Conservation (phyloP, 2,113 vertebrate genomes). For the Empidonax traillii region DNA sequence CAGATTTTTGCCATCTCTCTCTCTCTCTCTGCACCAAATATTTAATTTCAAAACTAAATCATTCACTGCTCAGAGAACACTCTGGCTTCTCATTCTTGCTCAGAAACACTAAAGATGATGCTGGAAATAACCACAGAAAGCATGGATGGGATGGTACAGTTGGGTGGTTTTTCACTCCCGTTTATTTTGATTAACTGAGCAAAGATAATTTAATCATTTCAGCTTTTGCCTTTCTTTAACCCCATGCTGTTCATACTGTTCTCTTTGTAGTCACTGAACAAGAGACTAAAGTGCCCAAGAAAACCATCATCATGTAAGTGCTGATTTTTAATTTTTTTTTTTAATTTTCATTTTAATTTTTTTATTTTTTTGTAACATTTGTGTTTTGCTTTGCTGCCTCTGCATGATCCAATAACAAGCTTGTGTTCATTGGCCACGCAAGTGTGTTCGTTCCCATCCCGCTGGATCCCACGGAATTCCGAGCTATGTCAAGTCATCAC, state of each 20-base stretch:
- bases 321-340: slow-evolving; percentile 30
- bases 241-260: slow-evolving; percentile 84
- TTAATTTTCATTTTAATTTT: neutral
- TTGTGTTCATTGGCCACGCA: slow-evolving; percentile 42
- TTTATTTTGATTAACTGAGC: slow-evolving; percentile 63
- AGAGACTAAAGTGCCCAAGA: slow-evolving; percentile 97
- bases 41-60: neutral
- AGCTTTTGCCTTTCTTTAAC: slow-evolving; percentile 78
- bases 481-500: neutral
- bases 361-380: slow-evolving; percentile 2
- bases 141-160: slow-evolving; percentile 63
- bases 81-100: neutral
- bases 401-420: slow-evolving; percentile 70
- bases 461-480: neutral
- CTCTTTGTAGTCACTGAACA: slow-evolving; percentile 93
- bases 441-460: slow-evolving; percentile 37
- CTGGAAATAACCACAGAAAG: slow-evolving; percentile 68
- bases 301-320: slow-evolving; percentile 99
- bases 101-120: neutral
- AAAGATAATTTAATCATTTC: slow-evolving; percentile 60
- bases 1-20: neutral
- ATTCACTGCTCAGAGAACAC: neutral
- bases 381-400: slow-evolving; percentile 68
- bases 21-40: neutral
- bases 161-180: neutral